Evolutionary conservation across 2,888 invertebrate species (phyloP).

Genomic region (Coremacera marginata): DNA sequence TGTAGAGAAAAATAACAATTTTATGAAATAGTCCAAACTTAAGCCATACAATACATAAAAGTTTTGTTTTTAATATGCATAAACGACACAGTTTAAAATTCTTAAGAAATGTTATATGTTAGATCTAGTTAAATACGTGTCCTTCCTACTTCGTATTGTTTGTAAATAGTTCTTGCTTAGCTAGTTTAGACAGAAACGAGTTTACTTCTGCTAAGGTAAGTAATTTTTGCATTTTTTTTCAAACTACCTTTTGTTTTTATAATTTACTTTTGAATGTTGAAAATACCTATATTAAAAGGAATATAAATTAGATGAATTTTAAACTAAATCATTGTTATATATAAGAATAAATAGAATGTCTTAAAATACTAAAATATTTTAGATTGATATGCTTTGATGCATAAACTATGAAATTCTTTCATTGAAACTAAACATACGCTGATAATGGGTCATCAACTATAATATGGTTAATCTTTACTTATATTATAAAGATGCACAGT

Average conservation of each 20-base stretch:
- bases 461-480: too few relatives aligned
- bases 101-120: not conserved
- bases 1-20: not conserved
- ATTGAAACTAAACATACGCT: too few relatives aligned
- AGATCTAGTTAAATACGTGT: constrained; percentile 12
- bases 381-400: not conserved
- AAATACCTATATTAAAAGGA: constrained; percentile 65
- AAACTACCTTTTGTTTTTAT: constrained; percentile 15
- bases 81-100: not conserved
- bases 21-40: not conserved
- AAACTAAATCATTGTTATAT: not conserved
- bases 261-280: constrained; percentile 48
- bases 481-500: too few relatives aligned
- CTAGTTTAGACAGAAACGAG: constrained; percentile 4
- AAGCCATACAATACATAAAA: not conserved
- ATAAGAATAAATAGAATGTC: not conserved
- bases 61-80: not conserved
- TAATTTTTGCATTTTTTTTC: constrained; percentile 10
- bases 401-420: too few relatives aligned
- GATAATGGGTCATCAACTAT: too few relatives aligned
- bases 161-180: constrained; percentile 3
- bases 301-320: constrained; percentile 46
- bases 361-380: not conserved
- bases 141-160: constrained; percentile 4
- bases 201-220: constrained; percentile 11